Percentiles rank a stretch among this genome's conserved stretches.
Evolutionary conservation across 2,797 vertebrate species (phyloP).

Genomic region (Hemitrygon akajei): DNA sequence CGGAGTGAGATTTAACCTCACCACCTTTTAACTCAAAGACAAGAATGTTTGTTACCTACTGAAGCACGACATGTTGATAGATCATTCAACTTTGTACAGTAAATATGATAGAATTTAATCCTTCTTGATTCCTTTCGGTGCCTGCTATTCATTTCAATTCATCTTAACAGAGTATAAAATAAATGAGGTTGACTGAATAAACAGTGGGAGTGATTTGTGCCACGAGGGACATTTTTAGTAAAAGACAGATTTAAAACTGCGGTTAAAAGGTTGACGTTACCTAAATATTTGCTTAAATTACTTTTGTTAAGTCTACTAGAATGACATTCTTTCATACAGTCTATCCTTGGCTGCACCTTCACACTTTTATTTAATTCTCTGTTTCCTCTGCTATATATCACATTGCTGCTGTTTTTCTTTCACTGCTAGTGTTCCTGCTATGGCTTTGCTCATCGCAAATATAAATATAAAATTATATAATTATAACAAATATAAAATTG

Average conservation of each 20-base stretch:
- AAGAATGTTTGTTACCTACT: too few relatives aligned
- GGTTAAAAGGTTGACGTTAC: background rate
- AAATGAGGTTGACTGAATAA: background rate
- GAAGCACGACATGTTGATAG: too few relatives aligned
- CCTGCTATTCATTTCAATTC: background rate
- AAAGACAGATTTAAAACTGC: background rate
- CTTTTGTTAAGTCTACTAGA: constrained; percentile 10
- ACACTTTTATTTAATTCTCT: constrained; percentile 22
- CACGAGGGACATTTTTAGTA: background rate
- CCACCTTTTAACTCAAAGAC: too few relatives aligned
- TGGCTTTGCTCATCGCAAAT: too few relatives aligned
- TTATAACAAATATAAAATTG: too few relatives aligned
- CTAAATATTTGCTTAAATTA: constrained; percentile 2
- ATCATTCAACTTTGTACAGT: too few relatives aligned
- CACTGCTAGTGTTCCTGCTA: background rate
- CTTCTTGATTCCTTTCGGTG: background rate
- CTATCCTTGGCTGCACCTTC: constrained; percentile 7
- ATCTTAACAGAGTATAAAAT: background rate
- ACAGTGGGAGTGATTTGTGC: background rate
- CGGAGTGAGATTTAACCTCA: too few relatives aligned
- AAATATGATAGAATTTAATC: background rate
- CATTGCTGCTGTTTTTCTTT: background rate
- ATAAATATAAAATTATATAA: too few relatives aligned
- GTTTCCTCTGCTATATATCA: constrained; percentile 27
- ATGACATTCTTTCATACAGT: constrained; percentile 19